Conservation (phyloP, 2,888 invertebrate species). For the Aethes cnicana region DNA sequence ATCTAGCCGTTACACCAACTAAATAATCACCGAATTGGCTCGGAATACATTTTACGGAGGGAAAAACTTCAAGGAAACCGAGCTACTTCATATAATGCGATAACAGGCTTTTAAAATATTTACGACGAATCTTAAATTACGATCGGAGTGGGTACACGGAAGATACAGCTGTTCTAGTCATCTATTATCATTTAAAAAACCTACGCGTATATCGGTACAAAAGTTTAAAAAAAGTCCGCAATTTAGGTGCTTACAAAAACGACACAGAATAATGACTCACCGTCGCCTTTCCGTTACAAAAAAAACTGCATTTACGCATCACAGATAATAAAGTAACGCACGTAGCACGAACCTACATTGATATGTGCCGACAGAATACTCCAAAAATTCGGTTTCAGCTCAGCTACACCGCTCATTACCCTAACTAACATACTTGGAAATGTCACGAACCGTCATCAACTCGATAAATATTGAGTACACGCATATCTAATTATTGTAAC, state of each 20-base stretch:
- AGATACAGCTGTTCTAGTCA: constrained; percentile 23
- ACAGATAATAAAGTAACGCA: constrained; percentile 66
- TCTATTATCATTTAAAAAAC: constrained; percentile 16
- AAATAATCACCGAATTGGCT: constrained; percentile 55
- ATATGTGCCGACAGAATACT: constrained; percentile 61
- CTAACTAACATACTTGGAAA: constrained; percentile 70
- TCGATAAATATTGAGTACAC: constrained; percentile 69
- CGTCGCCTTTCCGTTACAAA: constrained; percentile 42
- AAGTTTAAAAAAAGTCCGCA: constrained; percentile 47
- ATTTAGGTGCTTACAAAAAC: constrained; percentile 52
- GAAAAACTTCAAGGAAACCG: constrained; percentile 11
- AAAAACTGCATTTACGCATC: constrained; percentile 69
- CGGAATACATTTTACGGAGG: constrained; percentile 50
- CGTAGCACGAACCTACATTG: constrained; percentile 57
- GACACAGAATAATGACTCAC: constrained; percentile 45
- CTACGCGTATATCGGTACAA: constrained; percentile 30
- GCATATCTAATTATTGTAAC: constrained; percentile 46
- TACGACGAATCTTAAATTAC: constrained; percentile 6
- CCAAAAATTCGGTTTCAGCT: constrained; percentile 45
- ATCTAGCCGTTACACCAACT: constrained; percentile 45
- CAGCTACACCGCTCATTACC: constrained; percentile 40
- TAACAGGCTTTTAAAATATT: constrained; percentile 14
- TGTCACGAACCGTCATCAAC: constrained; percentile 75
- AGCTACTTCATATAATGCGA: constrained; percentile 4
- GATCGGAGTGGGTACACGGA: constrained; percentile 15